Evolutionary conservation across 2,888 invertebrate genomes (phyloP).

Genomic region (Cephus runcator): DNA sequence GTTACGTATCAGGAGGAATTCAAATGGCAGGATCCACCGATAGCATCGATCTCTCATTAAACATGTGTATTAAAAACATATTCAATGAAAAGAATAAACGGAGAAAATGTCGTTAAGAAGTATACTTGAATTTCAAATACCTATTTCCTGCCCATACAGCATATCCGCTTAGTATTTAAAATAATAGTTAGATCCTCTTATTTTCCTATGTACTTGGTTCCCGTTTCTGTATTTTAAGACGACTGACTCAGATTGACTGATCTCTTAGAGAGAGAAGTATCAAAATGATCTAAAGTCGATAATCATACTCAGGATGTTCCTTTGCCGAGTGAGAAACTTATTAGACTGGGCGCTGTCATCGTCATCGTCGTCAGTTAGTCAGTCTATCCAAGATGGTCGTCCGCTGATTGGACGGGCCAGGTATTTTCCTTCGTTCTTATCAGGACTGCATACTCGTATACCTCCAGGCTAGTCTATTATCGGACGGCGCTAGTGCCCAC

Average conservation of each 20-base stretch:
- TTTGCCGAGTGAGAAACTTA: not conserved
- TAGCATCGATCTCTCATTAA: constrained; percentile 69
- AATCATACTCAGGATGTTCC: not conserved
- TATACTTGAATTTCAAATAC: not conserved
- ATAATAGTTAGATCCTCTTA: not conserved
- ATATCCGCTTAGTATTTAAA: not conserved
- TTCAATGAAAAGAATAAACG: not conserved
- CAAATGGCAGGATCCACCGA: constrained; percentile 77
- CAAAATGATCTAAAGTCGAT: not conserved
- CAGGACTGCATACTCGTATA: not conserved
- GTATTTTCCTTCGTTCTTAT: not conserved
- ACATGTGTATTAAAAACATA: not conserved
- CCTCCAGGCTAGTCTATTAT: not conserved
- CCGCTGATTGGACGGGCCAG: constrained; percentile 17
- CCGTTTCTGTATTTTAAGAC: not conserved
- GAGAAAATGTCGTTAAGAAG: not conserved
- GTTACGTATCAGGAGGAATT: constrained; percentile 82
- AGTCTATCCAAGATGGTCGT: constrained; percentile 15
- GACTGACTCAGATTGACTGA: not conserved
- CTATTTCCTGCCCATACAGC: not conserved
- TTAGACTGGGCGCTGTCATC: not conserved
- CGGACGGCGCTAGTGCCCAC: not conserved
- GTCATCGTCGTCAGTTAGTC: not conserved
- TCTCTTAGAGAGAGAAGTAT: not conserved
- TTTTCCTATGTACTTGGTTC: not conserved